Base-by-base conservation (phyloP, 2,113 vertebrate species). In the Numida meleagris region DNA sequence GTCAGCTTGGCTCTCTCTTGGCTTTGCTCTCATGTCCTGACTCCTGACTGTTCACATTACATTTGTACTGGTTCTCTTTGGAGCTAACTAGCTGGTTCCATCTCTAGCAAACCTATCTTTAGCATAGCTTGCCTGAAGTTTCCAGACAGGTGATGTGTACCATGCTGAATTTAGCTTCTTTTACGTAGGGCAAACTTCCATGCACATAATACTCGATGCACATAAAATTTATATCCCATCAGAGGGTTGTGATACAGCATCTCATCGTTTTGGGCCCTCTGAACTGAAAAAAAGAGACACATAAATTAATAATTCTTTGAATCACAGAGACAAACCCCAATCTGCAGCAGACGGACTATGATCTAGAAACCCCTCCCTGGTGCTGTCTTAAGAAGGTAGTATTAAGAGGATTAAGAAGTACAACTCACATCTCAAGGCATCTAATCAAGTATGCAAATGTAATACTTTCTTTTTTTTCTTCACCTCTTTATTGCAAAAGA, bases 1-100 rank as follows among this genome's bases (percentile, higher is more conserved):
- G 42, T 18, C 21, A 0, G 0, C 29, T 2, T 46, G 27, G 23
- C 24, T 72, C 12, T 11, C 19, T 76, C 19, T 29, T 40, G 14
- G 7, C 33, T 81, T 84, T 87, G 51, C 16, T 72, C 7, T 67
- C 15, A 14, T 7, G 27, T 65, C 9, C 12, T 59, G 19, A n/a
- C 12, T 45, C 24, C 24, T 51, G 20, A n/a, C 12, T 62, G 23
- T 83, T 89, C n/a, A 43, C 57, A 9, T 5, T 42, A 7, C 7
- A 3, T 81, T 87, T 58, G 7, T 68, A 36, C 9, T 31, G 7
- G 9, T 51, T 66, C 50, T 71, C 23, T 79, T 34, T 34, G 27
- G 42, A 55, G 16, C 17, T 23, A 63, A 29, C 3, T 1, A 19
- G 9, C 14, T 33, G 31, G 4, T 24, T 82, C 9, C 3, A 9